phyloP scores from a whole-genome alignment of 2,797 vertebrate species.

The Leptoclinus maculatus region DNA sequence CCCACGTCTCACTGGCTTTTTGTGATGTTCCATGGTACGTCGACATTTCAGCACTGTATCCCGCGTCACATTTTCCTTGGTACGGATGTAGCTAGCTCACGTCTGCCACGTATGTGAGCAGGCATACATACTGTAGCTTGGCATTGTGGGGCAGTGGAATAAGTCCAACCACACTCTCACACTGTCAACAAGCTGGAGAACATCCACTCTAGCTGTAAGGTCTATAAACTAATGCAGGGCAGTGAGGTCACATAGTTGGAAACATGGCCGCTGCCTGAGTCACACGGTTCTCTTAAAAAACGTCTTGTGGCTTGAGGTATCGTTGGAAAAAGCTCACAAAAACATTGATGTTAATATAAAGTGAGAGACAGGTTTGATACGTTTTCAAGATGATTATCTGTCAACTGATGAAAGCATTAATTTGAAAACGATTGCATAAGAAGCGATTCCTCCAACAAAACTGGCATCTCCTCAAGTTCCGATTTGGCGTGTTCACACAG shows the following conservation, averaged over 20 bases:
- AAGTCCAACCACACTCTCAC: conserved; percentile 48
- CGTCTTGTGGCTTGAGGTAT: conserved; percentile 40
- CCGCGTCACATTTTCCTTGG: conserved; percentile 77
- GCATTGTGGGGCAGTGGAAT: conserved; percentile 61
- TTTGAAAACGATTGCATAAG: conserved; percentile 4
- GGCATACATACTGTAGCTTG: conserved; percentile 64
- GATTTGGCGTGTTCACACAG: conserved; percentile 10
- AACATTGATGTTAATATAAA: conserved; percentile 13
- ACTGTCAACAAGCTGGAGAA: conserved; percentile 61
- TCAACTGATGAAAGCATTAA: conserved; percentile 1
- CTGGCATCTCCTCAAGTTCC: conserved; percentile 8
- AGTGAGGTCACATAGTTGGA: conserved; percentile 65
- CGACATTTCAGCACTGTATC: conserved; percentile 37
- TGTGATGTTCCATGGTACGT: conserved; percentile 57
- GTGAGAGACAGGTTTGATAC: conserved; percentile 27
- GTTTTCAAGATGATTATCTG: conserved; percentile 27
- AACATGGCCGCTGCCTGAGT: conserved; percentile 53
- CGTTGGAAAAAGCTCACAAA: conserved; percentile 36
- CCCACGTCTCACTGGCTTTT: conserved; percentile 47
- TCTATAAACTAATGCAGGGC: conserved; percentile 60
- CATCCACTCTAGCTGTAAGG: conserved; percentile 61
- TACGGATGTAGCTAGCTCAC: conserved; percentile 59
- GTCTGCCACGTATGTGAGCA: conserved; percentile 72
- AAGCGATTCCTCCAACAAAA: conserved; percentile 3
- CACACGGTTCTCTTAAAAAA: conserved; percentile 48